phyloP scores from a whole-genome alignment of 2,113 vertebrate genomes.

The Anguilla rostrata region DNA sequence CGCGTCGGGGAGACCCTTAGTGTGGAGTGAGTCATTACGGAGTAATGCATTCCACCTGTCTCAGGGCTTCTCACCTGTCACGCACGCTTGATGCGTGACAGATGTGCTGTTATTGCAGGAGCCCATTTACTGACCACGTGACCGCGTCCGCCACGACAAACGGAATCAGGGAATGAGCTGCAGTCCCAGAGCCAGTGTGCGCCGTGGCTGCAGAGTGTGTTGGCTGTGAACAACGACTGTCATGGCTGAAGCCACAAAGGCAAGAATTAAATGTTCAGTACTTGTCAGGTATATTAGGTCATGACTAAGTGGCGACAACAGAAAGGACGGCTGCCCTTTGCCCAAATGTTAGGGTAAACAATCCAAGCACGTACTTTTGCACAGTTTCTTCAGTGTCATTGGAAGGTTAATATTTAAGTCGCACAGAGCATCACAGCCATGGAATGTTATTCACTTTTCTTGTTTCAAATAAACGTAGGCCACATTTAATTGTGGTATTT shows the following conservation, averaged over 20 bases:
- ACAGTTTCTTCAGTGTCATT: too few species aligned
- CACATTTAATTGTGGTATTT: too few species aligned
- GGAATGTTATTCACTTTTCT: too few species aligned
- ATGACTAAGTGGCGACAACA: not conserved
- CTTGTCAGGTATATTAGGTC: not conserved
- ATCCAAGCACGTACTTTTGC: too few species aligned
- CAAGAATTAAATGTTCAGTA: not conserved
- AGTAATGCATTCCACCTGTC: not conserved
- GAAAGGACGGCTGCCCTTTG: not conserved
- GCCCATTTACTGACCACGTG: too few species aligned
- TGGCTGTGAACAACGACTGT: not conserved
- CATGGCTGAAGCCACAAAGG: not conserved
- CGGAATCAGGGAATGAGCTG: not conserved
- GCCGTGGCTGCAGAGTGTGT: not conserved
- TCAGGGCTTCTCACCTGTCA: not conserved
- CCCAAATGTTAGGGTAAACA: too few species aligned
- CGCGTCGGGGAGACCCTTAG: too few species aligned
- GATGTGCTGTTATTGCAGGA: too few species aligned
- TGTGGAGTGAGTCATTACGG: not conserved
- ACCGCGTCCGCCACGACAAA: too few species aligned
- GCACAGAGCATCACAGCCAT: too few species aligned
- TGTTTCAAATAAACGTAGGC: too few species aligned
- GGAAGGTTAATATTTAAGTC: too few species aligned
- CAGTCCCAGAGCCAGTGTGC: not conserved
- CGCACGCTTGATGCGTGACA: not conserved